Conservation (phyloP, 2,888 invertebrate species). For the Dorcus hopei region DNA sequence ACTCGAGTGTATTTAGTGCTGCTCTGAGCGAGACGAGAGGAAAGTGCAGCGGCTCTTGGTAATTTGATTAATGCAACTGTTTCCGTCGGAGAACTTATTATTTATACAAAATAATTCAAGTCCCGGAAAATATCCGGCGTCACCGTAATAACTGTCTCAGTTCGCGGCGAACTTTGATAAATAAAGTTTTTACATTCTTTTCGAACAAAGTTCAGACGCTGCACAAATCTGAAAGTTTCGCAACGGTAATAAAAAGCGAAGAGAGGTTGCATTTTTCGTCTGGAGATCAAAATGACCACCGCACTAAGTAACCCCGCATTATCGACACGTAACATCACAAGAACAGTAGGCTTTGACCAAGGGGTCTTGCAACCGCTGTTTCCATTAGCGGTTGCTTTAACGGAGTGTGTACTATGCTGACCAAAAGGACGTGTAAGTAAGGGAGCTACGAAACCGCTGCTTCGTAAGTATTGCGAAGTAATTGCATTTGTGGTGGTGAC, state of each 20-base stretch:
- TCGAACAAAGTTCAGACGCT: not conserved
- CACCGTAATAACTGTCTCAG: not conserved
- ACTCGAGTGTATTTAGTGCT: too few species aligned
- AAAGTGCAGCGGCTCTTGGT: too few species aligned
- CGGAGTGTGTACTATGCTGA: constrained; percentile 24
- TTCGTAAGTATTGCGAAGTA: constrained; percentile 18
- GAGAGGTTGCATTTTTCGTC: not conserved
- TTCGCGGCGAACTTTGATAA: not conserved
- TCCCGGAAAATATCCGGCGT: not conserved
- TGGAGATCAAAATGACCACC: not conserved
- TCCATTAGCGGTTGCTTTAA: constrained; percentile 29
- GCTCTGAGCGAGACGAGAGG: too few species aligned
- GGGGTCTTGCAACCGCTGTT: constrained; percentile 20
- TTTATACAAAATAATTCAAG: not conserved
- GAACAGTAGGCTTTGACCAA: constrained; percentile 4
- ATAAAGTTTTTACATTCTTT: constrained; percentile 3
- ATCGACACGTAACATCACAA: constrained; percentile 1
- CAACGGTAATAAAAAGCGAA: not conserved
- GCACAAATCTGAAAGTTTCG: not conserved
- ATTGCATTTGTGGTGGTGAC: constrained; percentile 20
- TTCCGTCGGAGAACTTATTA: too few species aligned
- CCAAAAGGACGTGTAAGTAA: constrained; percentile 28
- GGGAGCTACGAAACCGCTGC: constrained; percentile 14
- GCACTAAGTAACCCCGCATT: not conserved
- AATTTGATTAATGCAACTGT: too few species aligned